Evolutionary conservation across 1,140 invertebrate species (phyloP), one percentile per base, ranked within the genome.

Genomic region (Scaptodrosophila lebanonensis): DNA sequence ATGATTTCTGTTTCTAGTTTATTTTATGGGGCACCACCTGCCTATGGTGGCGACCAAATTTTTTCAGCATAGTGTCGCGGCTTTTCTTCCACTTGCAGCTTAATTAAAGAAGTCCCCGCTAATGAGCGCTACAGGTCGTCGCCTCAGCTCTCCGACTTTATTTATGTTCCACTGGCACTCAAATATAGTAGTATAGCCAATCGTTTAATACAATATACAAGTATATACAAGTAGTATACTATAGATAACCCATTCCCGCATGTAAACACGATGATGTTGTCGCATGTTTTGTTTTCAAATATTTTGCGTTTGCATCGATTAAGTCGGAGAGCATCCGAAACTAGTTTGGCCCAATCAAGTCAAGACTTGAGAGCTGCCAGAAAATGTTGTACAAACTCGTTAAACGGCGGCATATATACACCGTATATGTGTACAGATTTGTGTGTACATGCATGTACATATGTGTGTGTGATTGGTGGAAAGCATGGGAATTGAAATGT

Each of bases 401-500:
- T 66, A 45, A 52, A 66, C 44, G 61, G 33, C 58, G 54, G 45
- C 22, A n/a, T n/a, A n/a, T n/a, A n/a, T n/a, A n/a, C n/a, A n/a
- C 54, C 39, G 33, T 38, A 43, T 33, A 45, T 48, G 35, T 49
- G 12, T 50, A n/a, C n/a, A n/a, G n/a, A n/a, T 67, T 65, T 60
- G 47, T 43, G 44, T 44, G 29, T 18, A 17, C 39, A 20, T 30
- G 42, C 4, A n/a, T 29, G 32, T 43, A 22, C 2, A n/a, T 7
- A 36, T n/a, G n/a, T n/a, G n/a, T n/a, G 12, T 13, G 3, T 13
- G n/a, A 36, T 7, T 9, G 30, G 11, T 32, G 13, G n/a, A 40
- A 63, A 53, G 63, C 66, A 59, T 50, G 68, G 68, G 79, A 79
- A 77, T 77, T 77, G 63, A 77, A 77, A 77, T 79, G 72, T 77